Evolutionary conservation across 2,113 vertebrate species (phyloP).

Genomic region (Atrichornis clamosus): DNA sequence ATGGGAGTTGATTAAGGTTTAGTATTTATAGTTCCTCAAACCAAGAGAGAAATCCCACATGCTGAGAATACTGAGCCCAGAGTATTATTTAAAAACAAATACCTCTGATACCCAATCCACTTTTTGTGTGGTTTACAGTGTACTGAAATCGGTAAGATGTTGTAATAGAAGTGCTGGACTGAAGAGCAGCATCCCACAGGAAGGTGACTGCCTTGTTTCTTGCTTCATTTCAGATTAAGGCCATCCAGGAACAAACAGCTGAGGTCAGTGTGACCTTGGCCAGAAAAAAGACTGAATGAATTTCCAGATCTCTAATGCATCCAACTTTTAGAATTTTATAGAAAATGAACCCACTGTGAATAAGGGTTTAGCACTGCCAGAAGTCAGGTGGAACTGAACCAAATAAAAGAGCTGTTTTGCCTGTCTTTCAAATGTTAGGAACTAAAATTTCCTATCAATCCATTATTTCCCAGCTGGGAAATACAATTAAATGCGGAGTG

Average conservation of each 20-base stretch:
- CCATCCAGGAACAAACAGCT: neutral
- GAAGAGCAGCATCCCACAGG: neutral
- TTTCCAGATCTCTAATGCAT: neutral
- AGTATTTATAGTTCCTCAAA: neutral
- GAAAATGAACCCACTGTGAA: neutral
- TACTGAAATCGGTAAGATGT: neutral
- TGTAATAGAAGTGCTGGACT: neutral
- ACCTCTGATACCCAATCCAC: neutral
- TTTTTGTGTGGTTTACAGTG: neutral
- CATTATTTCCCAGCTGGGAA: neutral
- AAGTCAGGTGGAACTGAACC: neutral
- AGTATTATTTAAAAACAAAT: neutral
- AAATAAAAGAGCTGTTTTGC: neutral
- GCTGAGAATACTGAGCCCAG: neutral
- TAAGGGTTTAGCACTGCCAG: neutral
- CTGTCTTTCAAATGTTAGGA: neutral
- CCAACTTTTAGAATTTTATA: neutral
- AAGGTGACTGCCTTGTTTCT: neutral
- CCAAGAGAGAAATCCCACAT: neutral
- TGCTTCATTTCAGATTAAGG: neutral
- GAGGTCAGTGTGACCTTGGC: neutral
- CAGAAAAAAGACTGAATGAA: neutral
- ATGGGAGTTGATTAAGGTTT: neutral
- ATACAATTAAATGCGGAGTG: neutral
- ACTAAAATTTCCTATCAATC: neutral